Percentiles rank a stretch among this genome's conserved stretches.
Conservation (phyloP, 2,888 invertebrate genomes). For the Cyclophora punctaria region DNA sequence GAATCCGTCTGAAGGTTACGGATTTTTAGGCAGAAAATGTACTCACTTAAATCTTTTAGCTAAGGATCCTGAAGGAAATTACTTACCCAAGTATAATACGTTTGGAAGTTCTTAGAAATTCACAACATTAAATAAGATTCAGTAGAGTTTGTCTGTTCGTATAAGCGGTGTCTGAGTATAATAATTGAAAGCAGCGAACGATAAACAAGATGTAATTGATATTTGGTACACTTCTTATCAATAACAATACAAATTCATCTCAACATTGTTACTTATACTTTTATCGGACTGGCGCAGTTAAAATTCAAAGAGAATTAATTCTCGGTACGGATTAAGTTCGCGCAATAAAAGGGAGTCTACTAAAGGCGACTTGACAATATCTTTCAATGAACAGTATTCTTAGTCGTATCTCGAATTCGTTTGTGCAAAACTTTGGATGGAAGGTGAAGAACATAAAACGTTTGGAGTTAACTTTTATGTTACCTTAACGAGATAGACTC, state of each 20-base stretch:
- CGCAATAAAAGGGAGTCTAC: conserved; percentile 31
- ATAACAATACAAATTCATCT: no score
- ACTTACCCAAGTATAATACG: no score
- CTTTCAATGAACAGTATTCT: conserved; percentile 18
- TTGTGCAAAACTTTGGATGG: conserved; percentile 1
- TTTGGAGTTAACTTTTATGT: conserved; percentile 3
- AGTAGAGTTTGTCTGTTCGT: no score
- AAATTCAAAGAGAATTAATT: conserved; percentile 31
- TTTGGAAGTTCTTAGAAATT: no score
- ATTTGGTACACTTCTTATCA: no score
- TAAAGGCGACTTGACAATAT: conserved; percentile 29
- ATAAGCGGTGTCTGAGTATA: no score
- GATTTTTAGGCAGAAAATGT: background rate
- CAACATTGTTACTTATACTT: no score
- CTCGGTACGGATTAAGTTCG: conserved; percentile 34
- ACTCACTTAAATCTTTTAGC: background rate
- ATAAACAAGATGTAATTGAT: no score
- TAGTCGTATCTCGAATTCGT: background rate
- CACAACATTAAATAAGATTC: no score
- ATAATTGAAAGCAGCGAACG: no score
- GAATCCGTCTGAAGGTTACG: background rate
- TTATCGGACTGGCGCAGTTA: conserved; percentile 1
- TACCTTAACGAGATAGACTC: background rate
- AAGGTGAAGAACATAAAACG: conserved; percentile 4
- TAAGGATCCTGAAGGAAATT: no score